Base-by-base conservation (phyloP, 37 sponge, comb jelly and placozoan genomes). In the Geodia barretti region DNA sequence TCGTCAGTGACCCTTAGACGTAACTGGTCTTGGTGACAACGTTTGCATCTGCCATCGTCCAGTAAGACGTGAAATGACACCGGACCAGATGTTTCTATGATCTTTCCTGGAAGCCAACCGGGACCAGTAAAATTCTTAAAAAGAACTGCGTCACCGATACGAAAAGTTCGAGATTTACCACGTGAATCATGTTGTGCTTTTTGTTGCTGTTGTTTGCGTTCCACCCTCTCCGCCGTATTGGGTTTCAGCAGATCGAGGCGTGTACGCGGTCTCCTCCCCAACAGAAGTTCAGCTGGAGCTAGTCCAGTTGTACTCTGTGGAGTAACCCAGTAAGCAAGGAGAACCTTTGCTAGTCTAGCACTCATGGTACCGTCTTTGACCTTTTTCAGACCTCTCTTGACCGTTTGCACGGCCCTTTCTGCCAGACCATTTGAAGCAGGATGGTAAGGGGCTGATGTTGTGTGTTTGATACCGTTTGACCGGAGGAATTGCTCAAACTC, bases 11-110 rank as follows among this genome's bases (percentile, higher is more conserved):
- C n/a, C n/a, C n/a, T n/a, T n/a, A n/a, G n/a, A n/a, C n/a, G 37
- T 36, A 63, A 2, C 31, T 77, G 78, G 25, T 77, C 66, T 39
- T 25, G 25, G 39, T 77, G 78, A 38, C 78, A n/a, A 31, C 64
- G 5, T 65, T n/a, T n/a, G n/a, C 78, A 77, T 2, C 62, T 36
- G 38, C 63, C 36, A 65, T 36, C 65, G 8, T 4, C 21, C 8
- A 77, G 65, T 62, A 38, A 24, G 0, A 77, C 78, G 11, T 23
- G 5, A 64, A 64, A 77, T 24, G 63, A 63, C 40, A 77, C 64
- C 0, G 65, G 78, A 38, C 78, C 78, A 11, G 64, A 25, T 26
- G 34, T 25, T 25, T 62, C 63, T 34, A 63, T 1, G 4, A 77
- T 62, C 1, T 2, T 64, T 31, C 65, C 78, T 1, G 9, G 66